Conservation (phyloP, 2,888 invertebrate species). For the Drosophila kanekoi region DNA sequence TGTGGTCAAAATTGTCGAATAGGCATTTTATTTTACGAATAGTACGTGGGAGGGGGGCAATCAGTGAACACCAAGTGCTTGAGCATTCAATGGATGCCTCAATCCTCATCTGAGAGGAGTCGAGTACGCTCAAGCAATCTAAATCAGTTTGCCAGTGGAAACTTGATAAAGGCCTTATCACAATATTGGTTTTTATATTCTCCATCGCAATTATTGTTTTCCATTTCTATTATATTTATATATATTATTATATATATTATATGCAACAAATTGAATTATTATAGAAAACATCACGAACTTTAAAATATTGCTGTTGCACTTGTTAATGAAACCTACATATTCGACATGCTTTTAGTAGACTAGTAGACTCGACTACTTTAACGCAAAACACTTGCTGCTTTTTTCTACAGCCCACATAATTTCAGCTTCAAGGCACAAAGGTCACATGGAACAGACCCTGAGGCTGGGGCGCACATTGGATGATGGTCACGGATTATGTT, state of each 20-base stretch:
- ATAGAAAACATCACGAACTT: too few relatives aligned
- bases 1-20: constrained; percentile 54
- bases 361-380: constrained; percentile 19
- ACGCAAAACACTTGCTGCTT: constrained; percentile 2
- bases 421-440: constrained; percentile 51
- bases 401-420: constrained; percentile 40
- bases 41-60: constrained; percentile 21
- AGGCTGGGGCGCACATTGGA: constrained; percentile 10
- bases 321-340: not conserved
- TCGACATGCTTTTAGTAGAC: constrained; percentile 30
- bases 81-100: constrained; percentile 15
- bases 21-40: constrained; percentile 25
- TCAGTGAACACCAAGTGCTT: constrained; percentile 17
- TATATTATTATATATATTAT: too few relatives aligned
- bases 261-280: too few relatives aligned
- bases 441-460: constrained; percentile 43
- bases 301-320: not conserved
- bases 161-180: too few relatives aligned
- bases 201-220: too few relatives aligned
- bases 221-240: too few relatives aligned
- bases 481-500: constrained; percentile 56
- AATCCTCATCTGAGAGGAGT: constrained; percentile 4
- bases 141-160: not conserved
- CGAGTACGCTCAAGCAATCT: constrained; percentile 1
- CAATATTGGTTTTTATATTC: too few relatives aligned